Evolutionary conservation across 2,797 vertebrate species (phyloP).

Genomic region (Crax fasciolata): DNA sequence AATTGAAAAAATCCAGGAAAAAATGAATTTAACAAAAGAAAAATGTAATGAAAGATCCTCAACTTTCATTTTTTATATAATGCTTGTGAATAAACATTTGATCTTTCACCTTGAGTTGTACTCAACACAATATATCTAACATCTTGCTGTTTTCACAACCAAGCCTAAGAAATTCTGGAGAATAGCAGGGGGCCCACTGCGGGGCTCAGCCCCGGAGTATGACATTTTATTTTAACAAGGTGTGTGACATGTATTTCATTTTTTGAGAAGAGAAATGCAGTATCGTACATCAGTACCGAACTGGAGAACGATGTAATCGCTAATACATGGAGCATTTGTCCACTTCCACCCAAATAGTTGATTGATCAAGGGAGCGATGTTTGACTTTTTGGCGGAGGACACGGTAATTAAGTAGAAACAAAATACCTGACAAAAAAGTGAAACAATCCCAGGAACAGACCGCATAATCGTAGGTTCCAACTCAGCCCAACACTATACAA

Average conservation of each 20-base stretch:
- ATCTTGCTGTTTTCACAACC: conserved; percentile 22
- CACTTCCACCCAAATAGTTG: conserved; percentile 37
- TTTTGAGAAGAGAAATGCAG: conserved; percentile 21
- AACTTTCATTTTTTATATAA: neutral
- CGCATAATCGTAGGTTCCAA: conserved; percentile 33
- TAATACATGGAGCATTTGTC: conserved; percentile 2
- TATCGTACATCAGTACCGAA: neutral
- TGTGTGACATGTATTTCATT: neutral
- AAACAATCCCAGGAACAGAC: conserved; percentile 33
- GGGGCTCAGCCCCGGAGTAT: neutral
- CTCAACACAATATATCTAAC: neutral
- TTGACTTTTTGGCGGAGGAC: conserved; percentile 42
- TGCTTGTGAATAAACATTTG: conserved; percentile 16
- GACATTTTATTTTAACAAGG: conserved; percentile 41
- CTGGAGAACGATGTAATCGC: neutral
- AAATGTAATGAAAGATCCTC: neutral
- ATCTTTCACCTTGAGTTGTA: neutral
- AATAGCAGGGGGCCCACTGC: neutral
- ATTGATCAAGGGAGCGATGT: conserved; percentile 36
- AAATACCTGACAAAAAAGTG: conserved; percentile 41
- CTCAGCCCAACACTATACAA: neutral
- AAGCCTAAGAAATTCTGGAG: neutral
- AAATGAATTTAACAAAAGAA: neutral
- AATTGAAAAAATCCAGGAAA: neutral
- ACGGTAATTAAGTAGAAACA: conserved; percentile 54